These are phyloP conservation scores for Ametastegia equiseti DNA, from an alignment of 2,888 invertebrate genomes.

Conservation along the genomic window DNA sequence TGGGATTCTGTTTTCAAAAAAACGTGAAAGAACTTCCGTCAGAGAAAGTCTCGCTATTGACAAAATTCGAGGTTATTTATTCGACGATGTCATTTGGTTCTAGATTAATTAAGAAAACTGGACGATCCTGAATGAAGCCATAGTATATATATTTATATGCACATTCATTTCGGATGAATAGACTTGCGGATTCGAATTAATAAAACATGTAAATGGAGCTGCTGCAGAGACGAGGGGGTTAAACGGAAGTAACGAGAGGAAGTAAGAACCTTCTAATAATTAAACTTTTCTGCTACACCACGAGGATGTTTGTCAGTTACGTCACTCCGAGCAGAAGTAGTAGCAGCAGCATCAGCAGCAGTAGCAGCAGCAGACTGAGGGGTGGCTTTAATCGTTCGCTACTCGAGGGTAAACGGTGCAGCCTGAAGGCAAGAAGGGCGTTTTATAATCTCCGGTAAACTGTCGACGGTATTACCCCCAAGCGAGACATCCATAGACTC, in stretches of 20 bases:
- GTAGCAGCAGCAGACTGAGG: too few species aligned
- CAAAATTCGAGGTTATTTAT: neutral
- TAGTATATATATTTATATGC: neutral
- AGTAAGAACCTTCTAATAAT: slow-evolving; percentile 13
- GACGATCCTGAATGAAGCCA: neutral
- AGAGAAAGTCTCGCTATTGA: neutral
- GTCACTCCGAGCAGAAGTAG: slow-evolving; percentile 3
- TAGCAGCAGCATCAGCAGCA: too few species aligned
- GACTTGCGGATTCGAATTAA: neutral
- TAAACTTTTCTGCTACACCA: slow-evolving; percentile 12
- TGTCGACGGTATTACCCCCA: slow-evolving; percentile 43
- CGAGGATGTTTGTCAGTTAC: slow-evolving; percentile 27
- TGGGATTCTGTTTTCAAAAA: too few species aligned
- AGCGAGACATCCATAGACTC: slow-evolving; percentile 43
- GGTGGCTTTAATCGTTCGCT: slow-evolving; percentile 31
- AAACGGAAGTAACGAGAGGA: neutral
- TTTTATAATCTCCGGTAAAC: slow-evolving; percentile 48
- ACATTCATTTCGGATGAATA: neutral
- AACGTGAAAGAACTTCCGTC: too few species aligned
- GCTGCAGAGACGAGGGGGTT: neutral
- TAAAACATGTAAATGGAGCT: neutral
- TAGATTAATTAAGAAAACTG: neutral
- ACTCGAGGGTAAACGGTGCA: slow-evolving; percentile 17
- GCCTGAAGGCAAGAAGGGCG: slow-evolving; percentile 23
- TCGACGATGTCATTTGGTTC: neutral